These are phyloP conservation scores for Cyprinus carpio DNA, from an alignment of 2,113 vertebrate species.

Conservation along the genomic window DNA sequence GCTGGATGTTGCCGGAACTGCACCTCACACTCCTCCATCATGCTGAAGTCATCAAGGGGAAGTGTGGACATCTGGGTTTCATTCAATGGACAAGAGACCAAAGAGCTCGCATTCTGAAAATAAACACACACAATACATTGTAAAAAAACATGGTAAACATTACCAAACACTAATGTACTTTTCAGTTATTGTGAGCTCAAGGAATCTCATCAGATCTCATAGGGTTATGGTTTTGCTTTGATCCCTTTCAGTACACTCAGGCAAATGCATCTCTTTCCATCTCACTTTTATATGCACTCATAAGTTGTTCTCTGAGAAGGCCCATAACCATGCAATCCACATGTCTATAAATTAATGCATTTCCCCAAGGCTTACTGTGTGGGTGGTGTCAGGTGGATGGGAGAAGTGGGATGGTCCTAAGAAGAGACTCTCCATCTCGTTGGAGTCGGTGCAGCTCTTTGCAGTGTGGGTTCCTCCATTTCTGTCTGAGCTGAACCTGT, in stretches of 20 bases:
- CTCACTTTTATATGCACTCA: neutral
- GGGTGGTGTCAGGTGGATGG: conserved; percentile 66
- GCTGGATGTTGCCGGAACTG: conserved; percentile 65
- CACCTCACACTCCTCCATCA: conserved; percentile 74
- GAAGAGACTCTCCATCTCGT: conserved; percentile 88
- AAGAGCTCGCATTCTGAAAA: conserved; percentile 66
- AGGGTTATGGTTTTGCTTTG: neutral
- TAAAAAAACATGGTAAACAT: neutral
- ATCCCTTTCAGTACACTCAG: neutral
- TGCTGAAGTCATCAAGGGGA: conserved; percentile 78
- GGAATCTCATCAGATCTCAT: neutral
- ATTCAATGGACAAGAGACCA: conserved; percentile 58
- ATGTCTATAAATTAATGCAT: conserved; percentile 5
- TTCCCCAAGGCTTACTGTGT: conserved; percentile 71
- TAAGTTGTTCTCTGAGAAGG: neutral
- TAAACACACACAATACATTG: neutral
- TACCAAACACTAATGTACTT: neutral
- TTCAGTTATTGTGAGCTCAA: neutral
- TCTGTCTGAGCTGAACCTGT: conserved; percentile 63
- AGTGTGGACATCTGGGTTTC: conserved; percentile 82
- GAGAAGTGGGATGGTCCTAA: conserved; percentile 61
- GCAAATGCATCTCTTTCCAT: neutral
- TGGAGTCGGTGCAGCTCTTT: conserved; percentile 74
- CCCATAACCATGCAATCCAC: neutral
- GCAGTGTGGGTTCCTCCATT: conserved; percentile 66